Conservation (phyloP, 2,888 invertebrate species). For the Limenitis camilla region DNA sequence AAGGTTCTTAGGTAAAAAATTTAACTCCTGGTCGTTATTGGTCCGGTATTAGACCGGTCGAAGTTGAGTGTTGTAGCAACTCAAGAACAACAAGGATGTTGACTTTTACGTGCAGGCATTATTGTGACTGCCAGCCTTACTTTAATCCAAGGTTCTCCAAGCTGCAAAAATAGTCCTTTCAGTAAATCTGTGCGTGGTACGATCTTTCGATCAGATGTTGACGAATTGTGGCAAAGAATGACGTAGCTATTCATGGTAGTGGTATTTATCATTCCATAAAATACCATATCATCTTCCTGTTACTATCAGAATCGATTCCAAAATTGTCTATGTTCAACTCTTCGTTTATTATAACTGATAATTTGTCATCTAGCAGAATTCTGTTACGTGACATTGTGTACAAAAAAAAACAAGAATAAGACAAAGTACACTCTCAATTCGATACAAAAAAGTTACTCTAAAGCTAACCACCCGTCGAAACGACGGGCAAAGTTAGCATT, state of each 20-base stretch:
- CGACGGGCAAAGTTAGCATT: constrained; percentile 13
- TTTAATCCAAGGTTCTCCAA: not conserved
- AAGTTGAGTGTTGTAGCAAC: not conserved
- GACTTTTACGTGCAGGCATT: not conserved
- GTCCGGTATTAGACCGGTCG: not conserved
- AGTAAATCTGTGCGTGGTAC: not conserved
- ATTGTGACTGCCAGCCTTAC: not conserved
- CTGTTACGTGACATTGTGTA: not conserved
- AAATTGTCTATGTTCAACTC: not conserved
- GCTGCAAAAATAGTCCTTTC: not conserved
- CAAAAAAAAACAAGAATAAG: not conserved
- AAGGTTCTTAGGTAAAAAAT: not conserved
- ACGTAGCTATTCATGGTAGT: not conserved
- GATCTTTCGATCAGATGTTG: not conserved
- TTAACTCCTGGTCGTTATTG: not conserved
- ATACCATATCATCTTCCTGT: not conserved
- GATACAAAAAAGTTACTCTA: constrained; percentile 6
- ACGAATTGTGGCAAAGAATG: not conserved
- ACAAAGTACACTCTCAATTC: no score
- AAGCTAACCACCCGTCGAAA: constrained; percentile 22
- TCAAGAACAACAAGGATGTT: not conserved
- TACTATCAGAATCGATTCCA: not conserved
- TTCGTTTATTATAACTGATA: not conserved
- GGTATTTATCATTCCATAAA: not conserved
- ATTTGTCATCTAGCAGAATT: not conserved